Conservation (phyloP, 2,797 vertebrate species). For the Cynodonichthys magdalenae region DNA sequence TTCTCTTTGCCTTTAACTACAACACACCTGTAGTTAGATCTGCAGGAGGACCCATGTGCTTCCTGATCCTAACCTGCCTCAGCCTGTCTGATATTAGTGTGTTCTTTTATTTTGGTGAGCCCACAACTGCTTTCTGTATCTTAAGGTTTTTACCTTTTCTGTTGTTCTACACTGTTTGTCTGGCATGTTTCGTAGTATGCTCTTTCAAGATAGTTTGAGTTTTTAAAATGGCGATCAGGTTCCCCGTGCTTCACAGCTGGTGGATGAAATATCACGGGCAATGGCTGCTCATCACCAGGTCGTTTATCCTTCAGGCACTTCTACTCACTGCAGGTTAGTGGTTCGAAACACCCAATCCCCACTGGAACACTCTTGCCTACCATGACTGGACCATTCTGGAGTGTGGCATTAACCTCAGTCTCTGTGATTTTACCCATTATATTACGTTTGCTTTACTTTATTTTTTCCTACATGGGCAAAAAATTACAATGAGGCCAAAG, state of each 20-base stretch:
- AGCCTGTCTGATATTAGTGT: constrained; percentile 71
- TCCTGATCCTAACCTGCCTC: constrained; percentile 84
- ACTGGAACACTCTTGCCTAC: constrained; percentile 49
- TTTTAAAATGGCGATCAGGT: constrained; percentile 85
- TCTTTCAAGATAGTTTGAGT: constrained; percentile 88
- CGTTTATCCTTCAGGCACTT: constrained; percentile 63
- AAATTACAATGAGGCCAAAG: constrained; percentile 90
- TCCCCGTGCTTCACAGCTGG: constrained; percentile 70
- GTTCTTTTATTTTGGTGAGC: constrained; percentile 82
- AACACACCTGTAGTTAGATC: constrained; percentile 87
- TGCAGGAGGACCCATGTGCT: constrained; percentile 85
- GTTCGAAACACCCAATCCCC: constrained; percentile 53
- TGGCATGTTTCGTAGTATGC: constrained; percentile 84
- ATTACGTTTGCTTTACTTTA: constrained; percentile 74
- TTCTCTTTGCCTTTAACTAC: constrained; percentile 78
- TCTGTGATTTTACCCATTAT: constrained; percentile 21
- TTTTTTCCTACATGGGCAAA: constrained; percentile 89
- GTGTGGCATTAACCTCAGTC: constrained; percentile 54
- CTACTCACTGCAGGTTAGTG: constrained; percentile 57
- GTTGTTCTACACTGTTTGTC: constrained; percentile 79
- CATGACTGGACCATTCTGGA: constrained; percentile 74
- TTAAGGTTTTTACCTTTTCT: constrained; percentile 71
- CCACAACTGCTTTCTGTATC: constrained; percentile 67
- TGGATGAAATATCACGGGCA: constrained; percentile 84
- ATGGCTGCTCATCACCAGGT: constrained; percentile 68